Base-by-base conservation (phyloP, 2,797 vertebrate genomes). In the Typhlichthys subterraneus region DNA sequence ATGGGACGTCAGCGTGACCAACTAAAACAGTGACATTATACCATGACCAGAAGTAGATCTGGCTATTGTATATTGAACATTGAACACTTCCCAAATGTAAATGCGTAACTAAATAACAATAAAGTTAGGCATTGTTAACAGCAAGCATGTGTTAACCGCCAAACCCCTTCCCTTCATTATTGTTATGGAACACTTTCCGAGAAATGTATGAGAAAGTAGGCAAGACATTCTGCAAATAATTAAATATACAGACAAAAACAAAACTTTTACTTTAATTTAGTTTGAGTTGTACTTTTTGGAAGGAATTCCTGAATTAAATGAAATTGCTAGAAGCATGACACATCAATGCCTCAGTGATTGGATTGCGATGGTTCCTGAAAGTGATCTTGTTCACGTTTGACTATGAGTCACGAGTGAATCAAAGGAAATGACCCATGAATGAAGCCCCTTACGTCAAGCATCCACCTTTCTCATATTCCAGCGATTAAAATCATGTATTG, bases 391-490 rank as follows among this genome's bases (percentile, higher is more conserved):
- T 87, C 70, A 85, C 78, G 69, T 53, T 62, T 68, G 67, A 69
- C 56, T 31, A 69, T 55, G 13, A 79, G 77, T 85, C 82, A 87
- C 59, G 72, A 67, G 78, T 45, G 71, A 83, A 69, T 81, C 64
- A 75, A 69, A 77, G 72, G 66, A 76, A 83, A 85, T 80, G 79
- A 81, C 71, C 77, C 69, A 49, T 82, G 76, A 71, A 86, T 80
- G 70, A 83, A 87, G 72, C 5, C 62, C 65, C 79, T 82, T 66
- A 86, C 81, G 76, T 83, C 81, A 87, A 71, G 33, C 13, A 47
- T 64, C 52, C 70, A 77, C 67, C 61, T 54, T 76, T 75, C 69
- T 66, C 12, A 77, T 69, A 73, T 74, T 80, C 64, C 70, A 75
- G 8, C 56, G 55, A 75, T 53, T 45, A 13, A 53, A 61, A 59